These are phyloP conservation scores for Pseudococcus jackbeardsleyi DNA, from an alignment of 2,888 invertebrate species.

Conservation along the genomic window DNA sequence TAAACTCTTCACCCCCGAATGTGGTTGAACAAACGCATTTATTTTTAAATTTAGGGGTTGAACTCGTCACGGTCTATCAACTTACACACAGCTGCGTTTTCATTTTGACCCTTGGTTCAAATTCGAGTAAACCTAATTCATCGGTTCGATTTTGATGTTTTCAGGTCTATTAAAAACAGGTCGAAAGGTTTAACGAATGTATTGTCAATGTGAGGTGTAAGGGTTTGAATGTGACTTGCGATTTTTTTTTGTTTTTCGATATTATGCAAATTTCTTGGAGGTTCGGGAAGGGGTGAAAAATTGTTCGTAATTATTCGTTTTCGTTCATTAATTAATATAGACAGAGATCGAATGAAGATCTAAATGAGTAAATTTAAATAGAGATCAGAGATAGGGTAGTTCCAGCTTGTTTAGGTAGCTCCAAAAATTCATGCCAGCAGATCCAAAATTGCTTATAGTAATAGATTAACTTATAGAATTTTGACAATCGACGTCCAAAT, in stretches of 20 bases:
- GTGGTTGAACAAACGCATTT: slow-evolving; percentile 55
- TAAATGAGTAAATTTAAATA: no score
- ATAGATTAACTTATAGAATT: no score
- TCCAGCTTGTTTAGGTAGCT: no score
- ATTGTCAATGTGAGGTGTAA: slow-evolving; percentile 33
- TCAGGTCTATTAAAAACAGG: slow-evolving; percentile 60
- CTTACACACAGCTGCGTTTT: slow-evolving; percentile 56
- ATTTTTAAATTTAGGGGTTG: slow-evolving; percentile 53
- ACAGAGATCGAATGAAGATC: no score
- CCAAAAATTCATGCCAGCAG: no score
- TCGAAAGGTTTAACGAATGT: slow-evolving; percentile 52
- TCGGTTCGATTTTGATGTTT: slow-evolving; percentile 37
- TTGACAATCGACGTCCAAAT: no score
- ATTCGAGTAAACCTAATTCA: slow-evolving; percentile 55
- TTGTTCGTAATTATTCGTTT: background rate
- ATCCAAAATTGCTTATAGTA: no score
- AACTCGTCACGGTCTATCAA: slow-evolving; percentile 59
- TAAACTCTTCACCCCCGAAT: slow-evolving; percentile 57
- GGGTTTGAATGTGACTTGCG: background rate
- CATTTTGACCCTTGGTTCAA: slow-evolving; percentile 46
- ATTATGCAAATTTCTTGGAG: slow-evolving; percentile 15
- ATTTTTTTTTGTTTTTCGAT: background rate
- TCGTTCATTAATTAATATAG: no score
- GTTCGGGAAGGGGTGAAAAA: background rate
- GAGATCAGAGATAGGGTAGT: no score